Conservation (phyloP, 2,888 invertebrate genomes). For the Tinea semifulvella region DNA sequence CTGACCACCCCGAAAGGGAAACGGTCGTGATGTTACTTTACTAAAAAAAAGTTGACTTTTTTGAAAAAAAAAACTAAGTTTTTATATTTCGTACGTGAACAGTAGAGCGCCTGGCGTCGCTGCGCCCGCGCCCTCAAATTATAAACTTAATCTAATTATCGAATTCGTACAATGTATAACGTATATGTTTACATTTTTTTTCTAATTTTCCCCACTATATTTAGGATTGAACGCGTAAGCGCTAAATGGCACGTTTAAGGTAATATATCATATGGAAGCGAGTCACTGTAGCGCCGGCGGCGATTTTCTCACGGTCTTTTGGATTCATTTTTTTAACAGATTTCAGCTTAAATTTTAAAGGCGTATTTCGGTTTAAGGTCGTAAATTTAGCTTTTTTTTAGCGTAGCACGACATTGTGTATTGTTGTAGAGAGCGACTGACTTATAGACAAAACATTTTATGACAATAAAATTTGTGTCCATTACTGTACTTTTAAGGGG, state of each 20-base stretch:
- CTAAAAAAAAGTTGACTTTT: too few species aligned
- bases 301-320: slow-evolving; percentile 13
- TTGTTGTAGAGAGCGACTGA: too few species aligned
- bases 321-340: slow-evolving; percentile 5
- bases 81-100: too few species aligned
- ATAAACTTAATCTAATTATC: slow-evolving; percentile 66
- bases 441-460: too few species aligned
- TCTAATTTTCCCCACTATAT: slow-evolving; percentile 62
- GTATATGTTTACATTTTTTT: slow-evolving; percentile 66
- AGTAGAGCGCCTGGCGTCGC: slow-evolving; percentile 60
- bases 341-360: slow-evolving; percentile 6
- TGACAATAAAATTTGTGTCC: too few species aligned
- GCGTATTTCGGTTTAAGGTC: slow-evolving; percentile 1
- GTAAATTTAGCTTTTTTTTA: too few species aligned
- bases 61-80: too few species aligned
- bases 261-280: slow-evolving; percentile 56
- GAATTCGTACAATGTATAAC: slow-evolving; percentile 67
- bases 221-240: slow-evolving; percentile 61
- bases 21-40: too few species aligned
- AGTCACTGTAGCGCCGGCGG: slow-evolving; percentile 40
- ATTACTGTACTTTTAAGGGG: too few species aligned
- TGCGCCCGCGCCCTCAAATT: slow-evolving; percentile 52
- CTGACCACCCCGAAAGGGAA: too few species aligned
- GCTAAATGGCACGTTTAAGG: slow-evolving; percentile 65
- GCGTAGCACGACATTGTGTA: too few species aligned